A percentile compares a stretch with the other conserved stretches of the same genome.
phyloP scores from a whole-genome alignment of 2,113 vertebrate species.

The Chlorodrepanis virens region DNA sequence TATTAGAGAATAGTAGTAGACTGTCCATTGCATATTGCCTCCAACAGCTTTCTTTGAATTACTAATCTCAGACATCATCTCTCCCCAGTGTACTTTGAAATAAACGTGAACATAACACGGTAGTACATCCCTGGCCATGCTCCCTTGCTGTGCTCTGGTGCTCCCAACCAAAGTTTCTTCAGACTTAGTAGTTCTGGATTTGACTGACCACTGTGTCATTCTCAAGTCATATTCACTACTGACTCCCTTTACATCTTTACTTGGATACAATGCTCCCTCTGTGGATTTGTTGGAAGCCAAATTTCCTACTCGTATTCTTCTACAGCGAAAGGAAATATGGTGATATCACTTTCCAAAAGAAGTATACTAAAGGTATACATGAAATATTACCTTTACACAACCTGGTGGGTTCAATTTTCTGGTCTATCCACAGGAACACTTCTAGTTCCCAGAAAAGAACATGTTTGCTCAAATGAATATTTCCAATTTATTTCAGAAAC shows the following conservation, averaged over 20 bases:
- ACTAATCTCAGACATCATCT: background rate
- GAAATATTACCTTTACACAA: background rate
- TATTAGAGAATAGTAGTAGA: background rate
- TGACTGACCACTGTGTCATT: background rate
- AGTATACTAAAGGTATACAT: background rate
- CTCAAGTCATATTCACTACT: background rate
- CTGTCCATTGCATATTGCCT: background rate
- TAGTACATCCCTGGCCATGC: background rate
- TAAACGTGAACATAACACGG: background rate
- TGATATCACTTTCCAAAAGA: background rate
- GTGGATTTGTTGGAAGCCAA: background rate
- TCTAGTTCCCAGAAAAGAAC: background rate
- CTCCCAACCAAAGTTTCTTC: background rate
- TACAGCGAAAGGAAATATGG: background rate
- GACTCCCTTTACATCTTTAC: background rate
- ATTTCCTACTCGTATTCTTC: background rate
- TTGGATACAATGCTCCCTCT: background rate
- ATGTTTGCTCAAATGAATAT: rapidly evolving
- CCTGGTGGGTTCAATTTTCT: background rate
- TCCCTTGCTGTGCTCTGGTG: background rate
- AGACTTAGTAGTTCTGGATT: background rate
- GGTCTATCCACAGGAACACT: background rate
- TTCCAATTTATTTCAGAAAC: background rate
- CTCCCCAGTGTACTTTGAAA: background rate
- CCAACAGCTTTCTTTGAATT: background rate